phyloP scores from a whole-genome alignment of 2,797 vertebrate species.

The Sebastes ruberrimus region DNA sequence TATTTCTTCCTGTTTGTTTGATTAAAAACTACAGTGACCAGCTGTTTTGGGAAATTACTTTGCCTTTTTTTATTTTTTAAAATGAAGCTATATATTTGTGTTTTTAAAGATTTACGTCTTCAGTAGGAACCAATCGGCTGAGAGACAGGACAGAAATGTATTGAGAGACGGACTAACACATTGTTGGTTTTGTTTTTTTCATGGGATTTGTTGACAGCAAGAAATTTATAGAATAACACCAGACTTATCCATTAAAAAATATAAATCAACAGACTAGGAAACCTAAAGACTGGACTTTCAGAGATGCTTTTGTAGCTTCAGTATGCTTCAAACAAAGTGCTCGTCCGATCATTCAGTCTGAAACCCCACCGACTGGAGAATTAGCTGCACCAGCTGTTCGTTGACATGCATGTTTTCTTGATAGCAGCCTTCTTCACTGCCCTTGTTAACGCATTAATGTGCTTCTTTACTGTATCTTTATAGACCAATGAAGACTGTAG shows the following conservation, averaged over 20 bases:
- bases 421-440: neutral
- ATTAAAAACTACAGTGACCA: neutral
- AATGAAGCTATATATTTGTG: neutral
- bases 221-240: neutral
- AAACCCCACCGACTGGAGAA: neutral
- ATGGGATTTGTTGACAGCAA: neutral
- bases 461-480: neutral
- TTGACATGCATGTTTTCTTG: neutral
- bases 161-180: neutral
- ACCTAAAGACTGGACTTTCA: neutral
- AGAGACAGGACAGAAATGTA: neutral
- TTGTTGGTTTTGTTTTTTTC: neutral
- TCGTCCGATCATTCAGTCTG: rapidly evolving
- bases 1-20: too few relatives aligned
- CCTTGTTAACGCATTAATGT: neutral
- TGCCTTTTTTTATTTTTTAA: neutral
- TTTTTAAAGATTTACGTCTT: neutral
- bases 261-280: neutral
- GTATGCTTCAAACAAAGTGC: too few relatives aligned
- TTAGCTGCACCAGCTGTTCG: neutral
- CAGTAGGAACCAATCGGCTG: neutral
- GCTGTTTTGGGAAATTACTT: neutral
- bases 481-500: neutral
- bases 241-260: neutral
- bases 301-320: neutral